Evolutionary conservation across 1,140 invertebrate genomes (phyloP).

Genomic region (Asbolus verrucosus): DNA sequence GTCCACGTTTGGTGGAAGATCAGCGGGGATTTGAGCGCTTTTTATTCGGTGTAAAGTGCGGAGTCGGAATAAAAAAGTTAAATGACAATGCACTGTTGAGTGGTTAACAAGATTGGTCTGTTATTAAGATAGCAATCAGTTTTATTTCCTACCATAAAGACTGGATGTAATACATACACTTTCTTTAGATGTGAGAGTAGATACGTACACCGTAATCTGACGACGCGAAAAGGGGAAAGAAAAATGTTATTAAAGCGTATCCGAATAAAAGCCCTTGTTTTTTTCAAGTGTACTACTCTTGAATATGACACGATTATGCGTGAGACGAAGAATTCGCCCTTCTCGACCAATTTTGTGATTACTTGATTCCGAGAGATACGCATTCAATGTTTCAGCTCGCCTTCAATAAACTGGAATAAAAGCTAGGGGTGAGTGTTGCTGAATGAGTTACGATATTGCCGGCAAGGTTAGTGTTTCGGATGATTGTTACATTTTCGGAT

Average conservation of each 20-base stretch:
- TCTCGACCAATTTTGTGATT: slow-evolving; percentile 63
- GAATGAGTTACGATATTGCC: slow-evolving; percentile 55
- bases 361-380: slow-evolving; percentile 56
- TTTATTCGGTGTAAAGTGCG: slow-evolving; percentile 56
- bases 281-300: slow-evolving; percentile 57
- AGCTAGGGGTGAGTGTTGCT: slow-evolving; percentile 44
- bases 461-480: slow-evolving; percentile 55
- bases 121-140: slow-evolving; percentile 66
- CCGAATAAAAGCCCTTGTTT: slow-evolving; percentile 55
- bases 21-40: neutral
- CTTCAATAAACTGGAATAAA: slow-evolving; percentile 56
- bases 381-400: slow-evolving; percentile 47
- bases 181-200: slow-evolving; percentile 56
- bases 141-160: slow-evolving; percentile 65
- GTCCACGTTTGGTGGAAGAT: neutral
- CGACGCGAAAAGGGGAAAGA: slow-evolving; percentile 38
- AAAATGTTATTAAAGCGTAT: slow-evolving; percentile 58
- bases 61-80: slow-evolving; percentile 58
- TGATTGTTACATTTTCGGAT: slow-evolving; percentile 55
- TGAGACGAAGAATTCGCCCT: slow-evolving; percentile 55
- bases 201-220: slow-evolving; percentile 47
- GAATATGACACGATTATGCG: slow-evolving; percentile 63
- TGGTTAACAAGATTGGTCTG: slow-evolving; percentile 65
- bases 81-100: slow-evolving; percentile 62
- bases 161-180: slow-evolving; percentile 63